These are phyloP conservation scores for Drosophila buzzatii DNA, from an alignment of 2,888 invertebrate species.

Conservation along the genomic window DNA sequence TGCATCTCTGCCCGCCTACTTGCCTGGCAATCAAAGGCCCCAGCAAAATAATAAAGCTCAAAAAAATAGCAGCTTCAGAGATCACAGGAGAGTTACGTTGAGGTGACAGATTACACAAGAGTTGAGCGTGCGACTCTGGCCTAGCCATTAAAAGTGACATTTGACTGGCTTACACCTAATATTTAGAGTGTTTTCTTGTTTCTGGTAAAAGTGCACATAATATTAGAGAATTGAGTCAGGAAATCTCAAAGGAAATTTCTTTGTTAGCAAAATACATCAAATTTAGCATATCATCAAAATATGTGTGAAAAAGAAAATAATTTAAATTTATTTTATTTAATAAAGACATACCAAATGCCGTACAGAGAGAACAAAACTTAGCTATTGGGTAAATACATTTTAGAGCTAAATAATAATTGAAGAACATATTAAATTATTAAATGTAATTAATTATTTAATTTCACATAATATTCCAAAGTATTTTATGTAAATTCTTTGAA, in stretches of 20 bases:
- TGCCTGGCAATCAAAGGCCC: slow-evolving; percentile 32
- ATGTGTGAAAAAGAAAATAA: too few species aligned
- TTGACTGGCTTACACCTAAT: slow-evolving; percentile 5
- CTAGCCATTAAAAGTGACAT: slow-evolving; percentile 10
- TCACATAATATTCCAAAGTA: too few species aligned
- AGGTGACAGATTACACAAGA: slow-evolving; percentile 30
- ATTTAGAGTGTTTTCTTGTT: background rate
- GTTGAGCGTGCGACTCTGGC: background rate
- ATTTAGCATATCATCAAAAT: background rate
- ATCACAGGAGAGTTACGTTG: slow-evolving; percentile 27
- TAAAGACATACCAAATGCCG: too few species aligned
- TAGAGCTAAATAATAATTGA: too few species aligned
- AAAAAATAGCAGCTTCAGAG: slow-evolving; percentile 27
- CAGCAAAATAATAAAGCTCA: background rate
- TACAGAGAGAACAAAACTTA: too few species aligned
- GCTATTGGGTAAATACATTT: too few species aligned
- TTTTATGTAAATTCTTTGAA: too few species aligned
- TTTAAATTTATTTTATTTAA: too few species aligned
- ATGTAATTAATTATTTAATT: too few species aligned
- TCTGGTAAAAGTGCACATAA: background rate
- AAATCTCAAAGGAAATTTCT: background rate
- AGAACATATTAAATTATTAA: too few species aligned
- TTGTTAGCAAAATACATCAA: background rate
- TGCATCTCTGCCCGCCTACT: background rate
- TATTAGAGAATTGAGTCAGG: background rate